phyloP scores from a whole-genome alignment of 2,113 vertebrate genomes.

The Ophthalmolycus amberensis region DNA sequence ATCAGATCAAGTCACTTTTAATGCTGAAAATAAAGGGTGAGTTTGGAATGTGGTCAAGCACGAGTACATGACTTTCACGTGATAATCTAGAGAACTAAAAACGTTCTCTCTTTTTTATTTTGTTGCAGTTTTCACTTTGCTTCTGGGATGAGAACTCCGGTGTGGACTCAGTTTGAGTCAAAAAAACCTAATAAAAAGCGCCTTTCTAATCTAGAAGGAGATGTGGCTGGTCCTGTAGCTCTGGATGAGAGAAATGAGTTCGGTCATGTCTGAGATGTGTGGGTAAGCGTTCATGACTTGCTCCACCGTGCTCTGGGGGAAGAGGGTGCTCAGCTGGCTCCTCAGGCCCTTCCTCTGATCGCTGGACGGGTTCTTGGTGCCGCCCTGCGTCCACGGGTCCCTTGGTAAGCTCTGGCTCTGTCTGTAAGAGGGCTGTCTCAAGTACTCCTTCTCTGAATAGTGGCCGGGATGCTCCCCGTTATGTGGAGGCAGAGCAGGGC shows the following conservation, averaged over 20 bases:
- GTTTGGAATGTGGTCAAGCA: not conserved
- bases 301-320: conserved; percentile 76
- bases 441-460: conserved; percentile 21
- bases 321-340: conserved; percentile 78
- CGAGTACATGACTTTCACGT: not conserved
- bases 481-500: conserved; percentile 39
- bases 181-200: not conserved
- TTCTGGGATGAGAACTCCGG: conserved; percentile 32
- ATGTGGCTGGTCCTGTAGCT: conserved; percentile 56
- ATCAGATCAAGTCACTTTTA: conserved; percentile 38
- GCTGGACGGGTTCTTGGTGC: not conserved
- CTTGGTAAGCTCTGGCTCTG: conserved; percentile 39
- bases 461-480: not conserved
- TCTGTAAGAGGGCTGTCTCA: not conserved
- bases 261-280: conserved; percentile 49
- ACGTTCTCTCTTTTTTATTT: not conserved
- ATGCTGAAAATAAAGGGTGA: conserved; percentile 52
- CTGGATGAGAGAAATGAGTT: conserved; percentile 76
- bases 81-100: not conserved
- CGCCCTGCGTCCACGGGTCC: conserved; percentile 19
- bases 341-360: conserved; percentile 64
- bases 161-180: conserved; percentile 20
- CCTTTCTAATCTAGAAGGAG: conserved; percentile 36
- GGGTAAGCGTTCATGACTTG: conserved; percentile 74
- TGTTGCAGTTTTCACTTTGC: conserved; percentile 2